A percentile compares a stretch with the other conserved stretches of the same genome.
Evolutionary conservation across 2,888 invertebrate genomes (phyloP).

Genomic region (Dasypogon diadema): DNA sequence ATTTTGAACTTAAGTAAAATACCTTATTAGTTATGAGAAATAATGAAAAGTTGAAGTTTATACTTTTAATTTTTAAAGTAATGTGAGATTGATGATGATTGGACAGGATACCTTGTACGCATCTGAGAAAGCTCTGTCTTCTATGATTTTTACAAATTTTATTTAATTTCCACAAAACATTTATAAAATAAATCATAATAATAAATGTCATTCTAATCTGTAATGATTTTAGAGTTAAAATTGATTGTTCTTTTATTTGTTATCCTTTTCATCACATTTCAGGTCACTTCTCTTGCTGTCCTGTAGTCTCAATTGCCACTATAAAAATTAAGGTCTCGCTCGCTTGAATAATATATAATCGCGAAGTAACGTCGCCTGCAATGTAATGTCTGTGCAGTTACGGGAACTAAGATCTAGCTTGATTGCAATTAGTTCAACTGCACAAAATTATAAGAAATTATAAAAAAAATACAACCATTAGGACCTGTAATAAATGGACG

Average conservation of each 20-base stretch:
- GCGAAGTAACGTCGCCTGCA: too few relatives aligned
- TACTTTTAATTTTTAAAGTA: constrained; percentile 34
- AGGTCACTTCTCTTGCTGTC: too few relatives aligned
- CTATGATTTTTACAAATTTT: constrained; percentile 48
- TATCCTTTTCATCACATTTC: background rate
- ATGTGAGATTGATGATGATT: constrained; percentile 44
- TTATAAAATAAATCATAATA: constrained; percentile 57
- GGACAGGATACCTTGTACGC: constrained; percentile 39
- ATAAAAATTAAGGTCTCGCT: too few relatives aligned
- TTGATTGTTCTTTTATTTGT: constrained; percentile 32
- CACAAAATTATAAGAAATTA: too few relatives aligned
- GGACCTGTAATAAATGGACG: too few relatives aligned
- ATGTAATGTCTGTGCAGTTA: too few relatives aligned
- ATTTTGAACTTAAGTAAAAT: constrained; percentile 51
- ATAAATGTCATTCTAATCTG: constrained; percentile 59
- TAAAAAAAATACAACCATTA: too few relatives aligned
- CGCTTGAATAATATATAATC: too few relatives aligned
- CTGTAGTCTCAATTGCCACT: too few relatives aligned
- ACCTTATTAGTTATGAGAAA: constrained; percentile 47
- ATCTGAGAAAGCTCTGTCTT: constrained; percentile 48
- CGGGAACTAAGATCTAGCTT: too few relatives aligned
- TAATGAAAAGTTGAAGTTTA: constrained; percentile 6
- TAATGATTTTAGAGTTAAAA: constrained; percentile 59
- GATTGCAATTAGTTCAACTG: too few relatives aligned
- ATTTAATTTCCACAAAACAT: constrained; percentile 51